Conservation (phyloP, 2,113 vertebrate species). For the Thalassoma bifasciatum region DNA sequence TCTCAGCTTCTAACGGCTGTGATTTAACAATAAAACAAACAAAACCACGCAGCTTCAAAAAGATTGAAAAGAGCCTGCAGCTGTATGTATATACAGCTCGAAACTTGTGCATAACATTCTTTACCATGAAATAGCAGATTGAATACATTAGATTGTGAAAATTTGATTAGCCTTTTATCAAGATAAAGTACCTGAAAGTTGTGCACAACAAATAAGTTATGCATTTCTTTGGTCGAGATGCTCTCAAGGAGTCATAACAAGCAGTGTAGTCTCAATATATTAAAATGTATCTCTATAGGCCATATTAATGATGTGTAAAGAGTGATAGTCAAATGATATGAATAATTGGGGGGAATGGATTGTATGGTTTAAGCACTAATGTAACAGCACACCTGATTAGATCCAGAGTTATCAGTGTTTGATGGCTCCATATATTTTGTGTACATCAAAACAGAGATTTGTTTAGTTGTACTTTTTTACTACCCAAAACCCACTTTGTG, state of each 20-base stretch:
- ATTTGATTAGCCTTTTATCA: neutral
- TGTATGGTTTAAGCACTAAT: too few species aligned
- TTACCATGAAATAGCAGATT: neutral
- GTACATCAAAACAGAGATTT: too few species aligned
- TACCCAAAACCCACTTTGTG: too few species aligned
- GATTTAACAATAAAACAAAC: constrained; percentile 17
- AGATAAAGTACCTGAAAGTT: neutral
- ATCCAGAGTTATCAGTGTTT: too few species aligned
- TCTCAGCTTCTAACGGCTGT: neutral
- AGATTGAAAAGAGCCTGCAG: neutral
- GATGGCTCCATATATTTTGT: too few species aligned
- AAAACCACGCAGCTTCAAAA: neutral
- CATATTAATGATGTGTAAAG: too few species aligned
- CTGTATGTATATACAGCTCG: neutral
- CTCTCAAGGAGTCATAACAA: neutral
- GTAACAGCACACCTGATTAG: too few species aligned
- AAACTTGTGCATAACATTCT: neutral
- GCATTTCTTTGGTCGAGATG: neutral
- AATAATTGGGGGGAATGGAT: too few species aligned
- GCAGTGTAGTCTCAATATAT: neutral
- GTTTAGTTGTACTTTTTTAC: too few species aligned
- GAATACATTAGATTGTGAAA: neutral
- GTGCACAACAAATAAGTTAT: neutral
- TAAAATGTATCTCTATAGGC: neutral
- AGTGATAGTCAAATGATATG: too few species aligned